Evolutionary conservation across 2,113 vertebrate species (phyloP).

Genomic region (Onychostruthus taczanowskii): DNA sequence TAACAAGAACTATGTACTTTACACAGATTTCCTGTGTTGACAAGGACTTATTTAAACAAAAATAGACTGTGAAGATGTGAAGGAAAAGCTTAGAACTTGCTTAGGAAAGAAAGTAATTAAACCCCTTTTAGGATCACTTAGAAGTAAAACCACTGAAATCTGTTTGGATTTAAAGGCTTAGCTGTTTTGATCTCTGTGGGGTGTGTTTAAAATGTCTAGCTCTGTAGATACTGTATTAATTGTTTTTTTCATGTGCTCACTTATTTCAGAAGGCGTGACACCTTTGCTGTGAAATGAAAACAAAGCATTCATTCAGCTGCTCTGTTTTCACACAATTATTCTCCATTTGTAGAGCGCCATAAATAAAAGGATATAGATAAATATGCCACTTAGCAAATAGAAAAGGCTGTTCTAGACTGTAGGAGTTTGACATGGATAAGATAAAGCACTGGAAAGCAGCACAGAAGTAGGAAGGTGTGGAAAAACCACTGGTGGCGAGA

Average conservation of each 20-base stretch:
- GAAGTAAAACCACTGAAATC: constrained; percentile 5
- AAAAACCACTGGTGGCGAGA: neutral
- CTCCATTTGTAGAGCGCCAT: neutral
- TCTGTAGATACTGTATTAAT: neutral
- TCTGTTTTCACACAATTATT: neutral
- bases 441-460: neutral
- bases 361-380: neutral
- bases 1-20: neutral
- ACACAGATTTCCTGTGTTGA: neutral
- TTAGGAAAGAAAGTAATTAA: constrained; percentile 17
- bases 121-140: constrained; percentile 11
- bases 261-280: neutral
- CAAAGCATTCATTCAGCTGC: neutral
- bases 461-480: neutral
- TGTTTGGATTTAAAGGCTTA: constrained; percentile 13
- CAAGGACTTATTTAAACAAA: neutral
- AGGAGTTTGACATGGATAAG: neutral
- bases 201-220: neutral
- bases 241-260: neutral
- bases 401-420: neutral
- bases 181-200: neutral
- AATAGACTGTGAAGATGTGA: neutral
- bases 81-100: neutral
- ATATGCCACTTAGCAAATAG: neutral
- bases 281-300: neutral